Base-by-base conservation (phyloP, 2,888 invertebrate species). In the Leptopilina syphax region DNA sequence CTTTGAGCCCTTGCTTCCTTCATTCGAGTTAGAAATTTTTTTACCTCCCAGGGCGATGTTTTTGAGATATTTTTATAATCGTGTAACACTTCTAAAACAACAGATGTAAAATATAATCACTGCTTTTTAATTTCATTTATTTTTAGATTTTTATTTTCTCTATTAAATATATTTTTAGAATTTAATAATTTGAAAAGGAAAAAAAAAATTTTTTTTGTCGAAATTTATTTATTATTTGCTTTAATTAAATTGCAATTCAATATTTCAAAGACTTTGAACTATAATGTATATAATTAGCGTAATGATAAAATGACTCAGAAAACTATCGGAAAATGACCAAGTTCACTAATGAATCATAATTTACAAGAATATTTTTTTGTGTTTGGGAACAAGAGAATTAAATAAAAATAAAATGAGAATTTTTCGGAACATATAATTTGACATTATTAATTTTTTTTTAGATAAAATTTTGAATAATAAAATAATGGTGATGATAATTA, bases 41-140 rank as follows among this genome's bases (percentile, higher is more conserved):
- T 54, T 57, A 73, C 73, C 57, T 34, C 73, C 54, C 57, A 57
- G 34, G n/a, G 73, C 57, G 73, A 7, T 24, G 24, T 12, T 24
- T 50, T 24, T 9, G 34, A n/a, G 41, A 65, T 27, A 73, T 73
- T 57, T 73, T 73, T 68, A 47, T 73, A 73, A 73, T 73, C 34
- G 13, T 44, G 8, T 8, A 73, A 57, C 50, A 50, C 13, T 73
- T 57, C 9, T 34, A 18, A 9, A 18, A 18, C 24, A 9, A 18
- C 18, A 24, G 18, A 18, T 5, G 4, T 18, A 63, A 63, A 63
- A 24, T 24, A 18, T 9, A 18, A 18, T 63, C 9, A 18, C 7
- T 9, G 8, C 8, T 63, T 24, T 63, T 63, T 24, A 60, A 60
- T 60, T 44, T 44, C 44, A 44, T 6, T 18, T 44, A 44, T 44